These are phyloP conservation scores for Parasteatoda lunata DNA, from an alignment of 2,888 invertebrate species.

Conservation along the genomic window DNA sequence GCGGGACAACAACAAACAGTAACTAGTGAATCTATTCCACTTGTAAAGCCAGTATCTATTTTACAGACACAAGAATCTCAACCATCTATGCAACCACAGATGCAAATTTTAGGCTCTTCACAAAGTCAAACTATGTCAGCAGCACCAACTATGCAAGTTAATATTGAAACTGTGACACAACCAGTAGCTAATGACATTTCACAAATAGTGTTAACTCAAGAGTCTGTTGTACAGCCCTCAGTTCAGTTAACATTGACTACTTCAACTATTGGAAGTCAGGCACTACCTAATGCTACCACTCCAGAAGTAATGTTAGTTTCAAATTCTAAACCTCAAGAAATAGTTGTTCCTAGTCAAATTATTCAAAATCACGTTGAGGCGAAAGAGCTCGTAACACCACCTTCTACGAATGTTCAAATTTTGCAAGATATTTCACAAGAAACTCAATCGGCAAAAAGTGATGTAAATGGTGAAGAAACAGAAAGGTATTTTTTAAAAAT, in stretches of 20 bases:
- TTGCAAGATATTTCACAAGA: slow-evolving; percentile 54
- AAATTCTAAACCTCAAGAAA: slow-evolving; percentile 37
- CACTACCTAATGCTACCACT: slow-evolving; percentile 42
- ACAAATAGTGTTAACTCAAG: slow-evolving; percentile 12
- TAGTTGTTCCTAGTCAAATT: slow-evolving; percentile 64
- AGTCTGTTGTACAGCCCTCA: slow-evolving; percentile 10
- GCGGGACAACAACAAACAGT: slow-evolving; percentile 13
- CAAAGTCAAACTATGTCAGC: slow-evolving; percentile 36
- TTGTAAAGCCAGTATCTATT: neutral
- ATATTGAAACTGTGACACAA: neutral
- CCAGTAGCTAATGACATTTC: slow-evolving; percentile 15
- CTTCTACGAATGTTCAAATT: slow-evolving; percentile 40
- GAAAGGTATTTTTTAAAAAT: slow-evolving; percentile 60
- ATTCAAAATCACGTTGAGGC: slow-evolving; percentile 46
- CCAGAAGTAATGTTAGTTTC: slow-evolving; percentile 29
- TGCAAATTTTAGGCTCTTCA: slow-evolving; percentile 4
- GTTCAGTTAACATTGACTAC: slow-evolving; percentile 8
- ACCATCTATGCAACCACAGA: slow-evolving; percentile 32
- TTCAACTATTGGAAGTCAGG: slow-evolving; percentile 28
- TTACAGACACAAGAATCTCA: slow-evolving; percentile 49
- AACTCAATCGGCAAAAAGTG: slow-evolving; percentile 38
- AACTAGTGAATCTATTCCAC: slow-evolving; percentile 13
- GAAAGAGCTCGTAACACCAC: slow-evolving; percentile 52
- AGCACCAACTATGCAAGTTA: slow-evolving; percentile 10
- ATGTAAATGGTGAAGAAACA: slow-evolving; percentile 65